phyloP scores from a whole-genome alignment of 2,888 invertebrate species.

The Nudaria mundana region DNA sequence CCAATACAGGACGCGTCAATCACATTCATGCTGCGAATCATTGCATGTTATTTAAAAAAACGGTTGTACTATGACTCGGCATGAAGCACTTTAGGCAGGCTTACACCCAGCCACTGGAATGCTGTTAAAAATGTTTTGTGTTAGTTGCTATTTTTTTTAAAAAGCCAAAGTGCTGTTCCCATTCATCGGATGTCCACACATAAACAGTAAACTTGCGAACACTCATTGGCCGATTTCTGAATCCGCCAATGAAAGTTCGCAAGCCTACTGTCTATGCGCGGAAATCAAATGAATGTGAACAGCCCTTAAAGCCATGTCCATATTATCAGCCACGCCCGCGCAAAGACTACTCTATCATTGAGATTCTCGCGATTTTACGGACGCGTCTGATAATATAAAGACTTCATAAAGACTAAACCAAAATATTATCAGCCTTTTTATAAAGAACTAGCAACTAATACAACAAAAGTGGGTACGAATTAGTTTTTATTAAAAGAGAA shows the following conservation, averaged over 20 bases:
- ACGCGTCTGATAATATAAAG: background rate
- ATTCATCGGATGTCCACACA: too few relatives aligned
- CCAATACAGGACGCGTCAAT: constrained; percentile 5
- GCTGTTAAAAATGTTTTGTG: constrained; percentile 37
- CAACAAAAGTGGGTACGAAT: constrained; percentile 18
- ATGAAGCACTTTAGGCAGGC: constrained; percentile 34
- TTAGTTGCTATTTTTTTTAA: constrained; percentile 35
- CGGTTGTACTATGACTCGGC: constrained; percentile 23
- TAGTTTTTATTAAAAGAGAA: constrained; percentile 36
- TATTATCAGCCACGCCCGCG: too few relatives aligned
- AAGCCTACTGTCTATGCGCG: too few relatives aligned
- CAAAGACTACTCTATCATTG: too few relatives aligned
- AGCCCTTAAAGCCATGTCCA: too few relatives aligned
- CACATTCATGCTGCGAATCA: constrained; percentile 30
- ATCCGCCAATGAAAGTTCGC: too few relatives aligned
- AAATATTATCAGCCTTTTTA: background rate
- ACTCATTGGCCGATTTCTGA: too few relatives aligned
- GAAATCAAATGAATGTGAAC: too few relatives aligned
- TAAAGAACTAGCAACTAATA: constrained; percentile 22
- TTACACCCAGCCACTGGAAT: constrained; percentile 49
- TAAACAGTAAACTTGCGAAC: too few relatives aligned
- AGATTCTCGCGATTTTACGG: background rate
- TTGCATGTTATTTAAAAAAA: constrained; percentile 37
- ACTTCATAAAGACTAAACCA: too few relatives aligned
- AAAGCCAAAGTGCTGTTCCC: too few relatives aligned